A percentile compares a stretch with the other conserved stretches of the same genome.
These are phyloP conservation scores for Fissipunctia ypsillon DNA, from an alignment of 2,888 invertebrate species.

Conservation along the genomic window DNA sequence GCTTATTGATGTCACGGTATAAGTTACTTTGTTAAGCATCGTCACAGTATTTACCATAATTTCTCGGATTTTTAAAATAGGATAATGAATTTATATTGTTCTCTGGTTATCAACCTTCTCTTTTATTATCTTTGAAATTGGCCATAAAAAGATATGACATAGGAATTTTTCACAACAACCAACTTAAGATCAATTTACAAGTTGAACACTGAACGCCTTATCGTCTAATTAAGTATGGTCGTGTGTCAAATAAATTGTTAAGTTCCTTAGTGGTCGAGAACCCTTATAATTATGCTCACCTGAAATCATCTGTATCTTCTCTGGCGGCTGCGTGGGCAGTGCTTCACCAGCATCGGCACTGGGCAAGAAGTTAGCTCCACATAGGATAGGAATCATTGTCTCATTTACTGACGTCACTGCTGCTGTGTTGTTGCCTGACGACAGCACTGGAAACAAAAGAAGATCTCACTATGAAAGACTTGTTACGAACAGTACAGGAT, in stretches of 20 bases:
- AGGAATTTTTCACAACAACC: neutral
- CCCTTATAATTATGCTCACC: slow-evolving; percentile 72
- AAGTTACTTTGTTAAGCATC: neutral
- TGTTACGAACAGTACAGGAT: neutral
- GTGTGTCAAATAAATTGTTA: neutral
- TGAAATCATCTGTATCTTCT: slow-evolving; percentile 90
- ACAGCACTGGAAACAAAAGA: slow-evolving; percentile 77
- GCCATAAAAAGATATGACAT: neutral
- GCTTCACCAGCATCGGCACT: slow-evolving; percentile 84
- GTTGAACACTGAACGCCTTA: neutral
- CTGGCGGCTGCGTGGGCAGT: slow-evolving; percentile 86
- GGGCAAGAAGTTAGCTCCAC: slow-evolving; percentile 89
- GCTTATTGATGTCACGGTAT: neutral
- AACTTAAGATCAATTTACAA: neutral
- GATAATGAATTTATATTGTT: neutral
- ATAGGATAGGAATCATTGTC: slow-evolving; percentile 81
- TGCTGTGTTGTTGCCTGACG: slow-evolving; percentile 84
- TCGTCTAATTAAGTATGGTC: neutral
- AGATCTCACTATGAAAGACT: neutral
- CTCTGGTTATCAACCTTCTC: neutral
- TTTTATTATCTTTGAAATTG: neutral
- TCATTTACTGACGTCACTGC: slow-evolving; percentile 84
- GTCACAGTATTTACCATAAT: neutral
- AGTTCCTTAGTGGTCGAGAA: neutral
- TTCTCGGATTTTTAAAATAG: neutral